Evolutionary conservation across 2,888 invertebrate genomes (phyloP), one percentile per base, ranked within the genome.

Genomic region (Polymixis lichenea): DNA sequence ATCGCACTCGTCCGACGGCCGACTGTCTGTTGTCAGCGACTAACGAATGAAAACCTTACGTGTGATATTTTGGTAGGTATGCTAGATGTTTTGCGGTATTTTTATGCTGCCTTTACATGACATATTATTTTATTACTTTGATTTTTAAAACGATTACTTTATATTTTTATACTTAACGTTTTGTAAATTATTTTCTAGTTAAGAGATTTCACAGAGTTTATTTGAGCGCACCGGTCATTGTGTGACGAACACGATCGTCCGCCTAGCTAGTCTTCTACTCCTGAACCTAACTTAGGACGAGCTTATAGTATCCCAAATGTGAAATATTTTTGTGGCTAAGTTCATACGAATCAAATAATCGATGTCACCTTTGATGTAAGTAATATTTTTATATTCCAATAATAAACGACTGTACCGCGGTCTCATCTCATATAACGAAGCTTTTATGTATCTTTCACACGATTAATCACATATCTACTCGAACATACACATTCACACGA

Each of bases 401-500:
- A 82, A 91, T 89, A 89, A 91, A 46, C 88, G 90, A 92, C 87
- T 91, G 90, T 89, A 89, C 88, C 86, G 85, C 89, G 88, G 91
- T 93, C 91, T 94, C 93, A 90, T 92, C 90, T 89, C 87, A 81
- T 86, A 78, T 86, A 84, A 85, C 89, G 87, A 93, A 90, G 93
- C 94, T 95, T 95, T 93, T 86, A 83, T 91, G 91, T 95, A 94
- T 92, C 92, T 95, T 92, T 93, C 92, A 92, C 92, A 93, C 93
- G 94, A 94, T 92, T 95, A 38, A 93, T 94, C 95, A 96, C 96
- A 96, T 96, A 96, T 96, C 96, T 95, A 94, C 93, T 93, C 92
- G 88, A 92, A 91, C 91, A 90, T 92, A 93, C 93, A 93, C 94
- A 88, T 91, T 92, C 92, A 92, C 95, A 93, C 92, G 86, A 92